Percentiles rank a stretch among this genome's conserved stretches.
These are phyloP conservation scores for Mesorhabditis spiculigera DNA, from an alignment of 2,888 invertebrate genomes.

Conservation along the genomic window DNA sequence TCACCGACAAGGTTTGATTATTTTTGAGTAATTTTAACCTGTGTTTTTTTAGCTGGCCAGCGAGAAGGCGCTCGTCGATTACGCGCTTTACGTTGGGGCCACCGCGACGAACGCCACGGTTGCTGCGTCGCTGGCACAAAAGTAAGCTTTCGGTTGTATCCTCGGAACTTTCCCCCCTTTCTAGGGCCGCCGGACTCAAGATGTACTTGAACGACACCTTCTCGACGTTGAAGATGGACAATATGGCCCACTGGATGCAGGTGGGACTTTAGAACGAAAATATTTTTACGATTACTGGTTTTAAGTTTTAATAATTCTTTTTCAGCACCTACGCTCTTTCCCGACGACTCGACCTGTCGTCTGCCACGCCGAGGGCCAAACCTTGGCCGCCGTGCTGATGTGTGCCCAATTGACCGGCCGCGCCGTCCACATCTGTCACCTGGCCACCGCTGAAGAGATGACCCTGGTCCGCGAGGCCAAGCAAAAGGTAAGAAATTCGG, in stretches of 20 bases:
- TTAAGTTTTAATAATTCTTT: conserved; percentile 14
- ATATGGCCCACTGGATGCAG: conserved; percentile 79
- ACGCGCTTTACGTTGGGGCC: conserved; percentile 88
- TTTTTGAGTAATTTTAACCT: conserved; percentile 57
- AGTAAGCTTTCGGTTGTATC: background rate
- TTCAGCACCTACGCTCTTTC: conserved; percentile 82
- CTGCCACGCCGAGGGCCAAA: conserved; percentile 91
- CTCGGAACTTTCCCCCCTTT: background rate
- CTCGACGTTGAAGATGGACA: conserved; percentile 80
- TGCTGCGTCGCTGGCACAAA: conserved; percentile 73
- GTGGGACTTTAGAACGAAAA: conserved; percentile 14
- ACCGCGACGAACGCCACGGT: conserved; percentile 75
- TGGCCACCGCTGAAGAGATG: conserved; percentile 92
- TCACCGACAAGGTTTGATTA: conserved; percentile 71
- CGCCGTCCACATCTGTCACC: conserved; percentile 91
- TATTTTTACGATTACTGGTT: no score
- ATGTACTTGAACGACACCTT: conserved; percentile 98
- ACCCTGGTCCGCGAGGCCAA: conserved; percentile 83
- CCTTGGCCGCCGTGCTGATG: conserved; percentile 87
- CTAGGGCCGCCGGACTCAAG: conserved; percentile 70
- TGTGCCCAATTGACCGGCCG: conserved; percentile 82
- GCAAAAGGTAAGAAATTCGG: conserved; percentile 63
- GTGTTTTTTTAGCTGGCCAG: conserved; percentile 67
- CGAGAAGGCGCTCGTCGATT: conserved; percentile 70
- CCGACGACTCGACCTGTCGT: conserved; percentile 86